Evolutionary conservation across 2,797 vertebrate genomes (phyloP).

Genomic region (Falco peregrinus): DNA sequence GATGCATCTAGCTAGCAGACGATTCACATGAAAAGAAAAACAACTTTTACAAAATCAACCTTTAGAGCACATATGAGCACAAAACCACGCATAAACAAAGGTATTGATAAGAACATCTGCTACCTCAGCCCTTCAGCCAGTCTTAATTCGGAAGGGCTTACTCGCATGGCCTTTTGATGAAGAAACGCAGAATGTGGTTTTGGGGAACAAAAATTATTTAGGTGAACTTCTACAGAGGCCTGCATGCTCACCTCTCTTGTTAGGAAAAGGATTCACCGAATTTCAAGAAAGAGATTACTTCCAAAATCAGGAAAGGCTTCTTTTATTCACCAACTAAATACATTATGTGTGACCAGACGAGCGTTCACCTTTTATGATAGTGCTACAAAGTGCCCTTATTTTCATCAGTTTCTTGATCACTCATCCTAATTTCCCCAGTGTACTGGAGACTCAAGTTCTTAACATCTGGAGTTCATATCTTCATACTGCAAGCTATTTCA

Average conservation of each 20-base stretch:
- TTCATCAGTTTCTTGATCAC: slow-evolving; percentile 27
- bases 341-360: background rate
- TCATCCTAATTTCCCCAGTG: background rate
- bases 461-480: slow-evolving; percentile 28
- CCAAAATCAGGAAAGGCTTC: background rate
- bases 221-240: background rate
- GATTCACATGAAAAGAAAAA: background rate
- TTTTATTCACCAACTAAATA: background rate
- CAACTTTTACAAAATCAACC: background rate
- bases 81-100: background rate
- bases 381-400: background rate
- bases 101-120: background rate
- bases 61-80: background rate
- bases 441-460: background rate
- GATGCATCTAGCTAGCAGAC: background rate
- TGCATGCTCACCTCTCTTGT: background rate
- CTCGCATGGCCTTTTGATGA: background rate
- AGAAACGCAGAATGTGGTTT: background rate
- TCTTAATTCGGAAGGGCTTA: background rate
- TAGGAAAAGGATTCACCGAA: background rate
- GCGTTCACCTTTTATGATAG: background rate
- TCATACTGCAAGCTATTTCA: background rate
- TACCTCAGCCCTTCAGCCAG: background rate
- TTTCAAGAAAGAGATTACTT: background rate
- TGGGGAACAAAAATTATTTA: background rate